phyloP scores from a whole-genome alignment of 1,140 invertebrate species.

The Neodiprion pinetum region DNA sequence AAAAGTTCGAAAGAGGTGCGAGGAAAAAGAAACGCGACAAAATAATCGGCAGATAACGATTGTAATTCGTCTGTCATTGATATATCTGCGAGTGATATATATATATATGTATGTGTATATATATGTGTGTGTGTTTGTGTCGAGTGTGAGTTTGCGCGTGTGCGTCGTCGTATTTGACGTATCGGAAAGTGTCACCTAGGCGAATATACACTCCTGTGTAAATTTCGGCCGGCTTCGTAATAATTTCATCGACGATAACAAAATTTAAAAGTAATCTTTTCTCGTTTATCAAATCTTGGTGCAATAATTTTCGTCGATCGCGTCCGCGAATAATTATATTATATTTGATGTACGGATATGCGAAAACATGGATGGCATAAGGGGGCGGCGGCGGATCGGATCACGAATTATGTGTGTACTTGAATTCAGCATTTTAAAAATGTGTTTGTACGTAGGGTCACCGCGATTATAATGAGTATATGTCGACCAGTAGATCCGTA shows the following conservation, averaged over 20 bases:
- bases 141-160: not conserved
- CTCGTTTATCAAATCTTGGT: not conserved
- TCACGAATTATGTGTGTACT: too few species aligned
- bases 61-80: not conserved
- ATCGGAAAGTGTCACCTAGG: not conserved
- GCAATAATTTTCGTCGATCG: not conserved
- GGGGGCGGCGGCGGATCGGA: too few species aligned
- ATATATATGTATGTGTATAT: too few species aligned
- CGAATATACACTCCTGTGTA: not conserved
- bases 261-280: not conserved
- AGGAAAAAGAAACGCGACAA: not conserved
- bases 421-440: too few species aligned
- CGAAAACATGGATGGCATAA: too few species aligned
- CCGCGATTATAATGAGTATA: too few species aligned
- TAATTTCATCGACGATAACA: not conserved
- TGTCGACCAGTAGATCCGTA: too few species aligned
- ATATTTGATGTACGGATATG: too few species aligned
- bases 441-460: too few species aligned
- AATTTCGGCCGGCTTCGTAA: not conserved
- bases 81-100: not conserved
- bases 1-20: too few species aligned
- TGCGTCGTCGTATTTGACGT: not conserved
- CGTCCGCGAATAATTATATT: too few species aligned
- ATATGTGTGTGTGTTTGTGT: not conserved
- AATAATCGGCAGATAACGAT: conserved; percentile 5